These are phyloP conservation scores for Procavia capensis DNA, from an alignment of 2,113 vertebrate species.

Conservation along the genomic window DNA sequence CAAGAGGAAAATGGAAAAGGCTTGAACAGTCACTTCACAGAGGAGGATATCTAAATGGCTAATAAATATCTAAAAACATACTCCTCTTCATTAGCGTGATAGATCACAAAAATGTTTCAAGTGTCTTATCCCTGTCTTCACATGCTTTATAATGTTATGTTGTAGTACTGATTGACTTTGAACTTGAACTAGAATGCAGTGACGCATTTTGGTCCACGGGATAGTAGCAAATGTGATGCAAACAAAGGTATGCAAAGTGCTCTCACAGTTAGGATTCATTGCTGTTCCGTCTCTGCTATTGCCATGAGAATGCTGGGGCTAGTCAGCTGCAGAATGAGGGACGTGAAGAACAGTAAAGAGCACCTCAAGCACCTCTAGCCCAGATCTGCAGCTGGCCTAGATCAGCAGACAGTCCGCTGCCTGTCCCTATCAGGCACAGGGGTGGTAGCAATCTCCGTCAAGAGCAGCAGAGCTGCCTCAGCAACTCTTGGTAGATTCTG, in stretches of 20 bases:
- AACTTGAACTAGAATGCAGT: neutral
- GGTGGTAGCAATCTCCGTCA: neutral
- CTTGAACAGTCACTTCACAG: neutral
- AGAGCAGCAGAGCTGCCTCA: neutral
- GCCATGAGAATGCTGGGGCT: neutral
- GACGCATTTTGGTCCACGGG: constrained; percentile 57
- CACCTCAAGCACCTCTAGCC: neutral
- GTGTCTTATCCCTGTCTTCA: neutral
- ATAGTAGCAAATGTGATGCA: constrained; percentile 57
- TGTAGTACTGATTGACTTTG: neutral
- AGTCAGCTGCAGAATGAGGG: neutral
- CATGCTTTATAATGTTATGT: neutral
- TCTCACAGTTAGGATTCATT: constrained; percentile 23
- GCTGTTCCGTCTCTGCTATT: constrained; percentile 41
- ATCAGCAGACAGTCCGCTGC: neutral
- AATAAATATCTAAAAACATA: neutral
- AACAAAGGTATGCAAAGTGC: constrained; percentile 18
- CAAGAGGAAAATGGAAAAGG: neutral
- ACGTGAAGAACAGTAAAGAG: neutral
- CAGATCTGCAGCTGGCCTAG: neutral
- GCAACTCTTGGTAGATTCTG: neutral
- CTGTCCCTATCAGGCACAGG: neutral
- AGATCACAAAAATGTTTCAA: neutral
- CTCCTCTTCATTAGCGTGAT: neutral
- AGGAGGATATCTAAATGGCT: neutral